Conservation (phyloP, 2,113 vertebrate genomes). For the Polyodon spathula region DNA sequence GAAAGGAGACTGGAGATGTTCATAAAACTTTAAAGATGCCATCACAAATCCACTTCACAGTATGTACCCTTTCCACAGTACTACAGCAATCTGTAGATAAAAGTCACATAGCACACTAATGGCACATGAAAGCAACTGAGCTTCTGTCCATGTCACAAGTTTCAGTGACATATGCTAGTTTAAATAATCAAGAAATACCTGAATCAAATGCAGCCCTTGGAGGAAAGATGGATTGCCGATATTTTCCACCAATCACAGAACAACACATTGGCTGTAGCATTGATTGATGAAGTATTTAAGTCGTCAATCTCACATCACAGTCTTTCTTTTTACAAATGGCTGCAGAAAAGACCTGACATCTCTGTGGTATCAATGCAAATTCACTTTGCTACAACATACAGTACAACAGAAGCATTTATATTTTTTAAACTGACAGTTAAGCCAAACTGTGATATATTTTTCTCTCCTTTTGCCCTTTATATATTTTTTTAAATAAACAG, state of each 20-base stretch:
- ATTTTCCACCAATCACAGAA: conserved; percentile 83
- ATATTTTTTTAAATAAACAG: too few species aligned
- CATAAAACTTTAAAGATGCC: too few species aligned
- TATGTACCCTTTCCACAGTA: not conserved
- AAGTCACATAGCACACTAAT: conserved; percentile 31
- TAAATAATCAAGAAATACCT: conserved; percentile 69
- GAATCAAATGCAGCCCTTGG: conserved; percentile 66
- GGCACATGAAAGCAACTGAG: conserved; percentile 34
- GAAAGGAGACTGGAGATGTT: too few species aligned
- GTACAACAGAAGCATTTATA: too few species aligned
- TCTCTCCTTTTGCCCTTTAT: too few species aligned
- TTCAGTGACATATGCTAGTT: conserved; percentile 41
- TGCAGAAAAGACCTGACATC: conserved; percentile 57
- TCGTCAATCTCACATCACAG: conserved; percentile 78
- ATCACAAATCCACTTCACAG: not conserved
- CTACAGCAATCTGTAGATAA: conserved; percentile 9
- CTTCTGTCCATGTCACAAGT: conserved; percentile 7
- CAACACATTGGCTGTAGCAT: conserved; percentile 76
- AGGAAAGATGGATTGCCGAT: conserved; percentile 87
- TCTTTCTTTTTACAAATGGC: conserved; percentile 56
- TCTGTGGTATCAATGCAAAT: conserved; percentile 62
- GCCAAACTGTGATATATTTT: too few species aligned
- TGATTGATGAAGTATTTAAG: conserved; percentile 97
- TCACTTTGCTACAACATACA: conserved; percentile 38
- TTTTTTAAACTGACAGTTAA: too few species aligned